Evolutionary conservation across 2,888 invertebrate species (phyloP).

Genomic region (Parthenolecanium corni): DNA sequence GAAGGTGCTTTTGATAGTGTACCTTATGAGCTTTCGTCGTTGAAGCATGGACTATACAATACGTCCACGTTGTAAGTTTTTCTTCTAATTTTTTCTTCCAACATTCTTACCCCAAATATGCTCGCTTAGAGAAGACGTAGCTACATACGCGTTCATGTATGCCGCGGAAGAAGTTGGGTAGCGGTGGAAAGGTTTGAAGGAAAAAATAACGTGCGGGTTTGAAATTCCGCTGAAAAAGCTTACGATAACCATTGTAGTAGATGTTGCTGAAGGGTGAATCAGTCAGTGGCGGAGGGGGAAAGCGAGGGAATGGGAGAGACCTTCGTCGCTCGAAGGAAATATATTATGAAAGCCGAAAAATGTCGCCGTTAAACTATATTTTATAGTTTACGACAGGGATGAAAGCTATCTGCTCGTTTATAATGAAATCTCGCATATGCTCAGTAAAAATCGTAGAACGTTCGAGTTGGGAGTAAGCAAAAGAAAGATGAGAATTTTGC

Average conservation of each 20-base stretch:
- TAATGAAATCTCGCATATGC: slow-evolving; percentile 23
- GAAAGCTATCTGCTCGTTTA: slow-evolving; percentile 12
- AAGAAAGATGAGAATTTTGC: no score
- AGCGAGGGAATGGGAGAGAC: not conserved
- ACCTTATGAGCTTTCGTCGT: slow-evolving; percentile 20
- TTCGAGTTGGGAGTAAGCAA: no score
- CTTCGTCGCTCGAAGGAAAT: slow-evolving; percentile 14
- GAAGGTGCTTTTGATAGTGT: slow-evolving; percentile 15
- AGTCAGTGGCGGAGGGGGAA: no score
- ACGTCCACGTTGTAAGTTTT: slow-evolving; percentile 16
- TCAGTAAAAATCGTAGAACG: slow-evolving; percentile 8
- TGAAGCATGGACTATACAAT: slow-evolving; percentile 16
- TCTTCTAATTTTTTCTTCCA: slow-evolving; percentile 4
- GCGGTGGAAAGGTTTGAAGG: not conserved
- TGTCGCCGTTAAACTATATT: slow-evolving; percentile 21
- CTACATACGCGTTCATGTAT: no score
- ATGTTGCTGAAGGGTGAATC: no score
- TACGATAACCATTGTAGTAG: not conserved
- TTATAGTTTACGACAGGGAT: slow-evolving; percentile 20
- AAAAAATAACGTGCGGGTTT: slow-evolving; percentile 1
- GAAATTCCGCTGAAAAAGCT: slow-evolving; percentile 21
- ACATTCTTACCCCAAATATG: not conserved
- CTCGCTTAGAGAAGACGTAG: no score
- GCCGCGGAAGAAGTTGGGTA: no score
- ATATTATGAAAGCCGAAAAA: slow-evolving; percentile 17